Evolutionary conservation across 2,888 invertebrate species (phyloP).

Genomic region (Arge pagana): DNA sequence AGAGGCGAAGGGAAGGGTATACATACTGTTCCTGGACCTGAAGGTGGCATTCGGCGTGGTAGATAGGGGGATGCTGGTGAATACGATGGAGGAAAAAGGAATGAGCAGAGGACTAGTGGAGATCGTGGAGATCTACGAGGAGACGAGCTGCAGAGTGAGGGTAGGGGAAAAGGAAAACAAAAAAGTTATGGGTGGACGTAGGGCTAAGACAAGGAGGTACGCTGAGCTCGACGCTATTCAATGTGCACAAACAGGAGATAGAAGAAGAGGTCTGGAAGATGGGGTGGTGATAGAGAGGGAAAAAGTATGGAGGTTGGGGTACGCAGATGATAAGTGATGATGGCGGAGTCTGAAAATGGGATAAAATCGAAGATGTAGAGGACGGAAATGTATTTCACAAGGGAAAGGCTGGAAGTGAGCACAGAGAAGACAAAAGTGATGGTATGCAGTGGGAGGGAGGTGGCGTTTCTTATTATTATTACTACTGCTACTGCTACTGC

Average conservation of each 20-base stretch:
- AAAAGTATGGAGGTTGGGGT: constrained; percentile 23
- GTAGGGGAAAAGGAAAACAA: constrained; percentile 10
- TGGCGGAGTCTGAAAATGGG: constrained; percentile 15
- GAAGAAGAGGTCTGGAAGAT: constrained; percentile 18
- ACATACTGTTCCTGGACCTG: constrained; percentile 21
- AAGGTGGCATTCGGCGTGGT: constrained; percentile 29
- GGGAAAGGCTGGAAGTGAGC: constrained; percentile 15
- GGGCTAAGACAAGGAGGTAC: constrained; percentile 31
- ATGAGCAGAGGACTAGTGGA: constrained; percentile 3
- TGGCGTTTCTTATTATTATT: too few species aligned
- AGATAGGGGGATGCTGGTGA: constrained; percentile 20
- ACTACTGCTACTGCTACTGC: too few species aligned
- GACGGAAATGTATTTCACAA: constrained; percentile 6
- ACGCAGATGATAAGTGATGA: constrained; percentile 23
- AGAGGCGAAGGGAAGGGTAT: constrained; percentile 20
- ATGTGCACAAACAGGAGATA: constrained; percentile 15
- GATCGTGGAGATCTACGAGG: constrained; percentile 8
- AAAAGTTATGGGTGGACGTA: constrained; percentile 18
- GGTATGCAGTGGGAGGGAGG: constrained; percentile 15
- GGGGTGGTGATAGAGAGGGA: constrained; percentile 20
- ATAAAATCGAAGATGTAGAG: constrained; percentile 20
- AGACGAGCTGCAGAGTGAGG: constrained; percentile 20
- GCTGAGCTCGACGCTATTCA: constrained; percentile 26
- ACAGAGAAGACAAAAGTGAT: constrained; percentile 21
- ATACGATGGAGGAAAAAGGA: constrained; percentile 12